Conservation (phyloP, 2,888 invertebrate genomes). For the Labia minor region DNA sequence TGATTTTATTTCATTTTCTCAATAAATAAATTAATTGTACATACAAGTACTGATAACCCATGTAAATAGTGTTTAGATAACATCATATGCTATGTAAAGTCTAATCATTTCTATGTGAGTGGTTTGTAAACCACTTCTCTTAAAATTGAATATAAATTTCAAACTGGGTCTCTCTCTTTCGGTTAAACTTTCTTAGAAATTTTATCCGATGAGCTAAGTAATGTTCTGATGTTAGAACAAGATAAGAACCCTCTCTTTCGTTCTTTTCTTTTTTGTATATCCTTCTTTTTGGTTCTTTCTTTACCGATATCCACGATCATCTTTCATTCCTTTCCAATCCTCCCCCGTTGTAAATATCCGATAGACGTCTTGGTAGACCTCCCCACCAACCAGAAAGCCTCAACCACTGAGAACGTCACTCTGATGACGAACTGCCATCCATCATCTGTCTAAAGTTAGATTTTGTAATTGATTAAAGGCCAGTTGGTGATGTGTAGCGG, state of each 20-base stretch:
- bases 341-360: not conserved
- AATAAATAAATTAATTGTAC: too few relatives aligned
- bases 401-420: not conserved
- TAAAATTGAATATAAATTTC: too few relatives aligned
- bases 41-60: too few relatives aligned
- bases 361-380: not conserved
- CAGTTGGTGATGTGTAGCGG: not conserved
- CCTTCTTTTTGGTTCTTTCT: not conserved
- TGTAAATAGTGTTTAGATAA: too few relatives aligned
- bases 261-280: not conserved
- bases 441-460: constrained; percentile 4
- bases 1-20: too few relatives aligned
- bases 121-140: too few relatives aligned
- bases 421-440: not conserved
- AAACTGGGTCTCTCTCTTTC: too few relatives aligned
- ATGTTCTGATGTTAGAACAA: not conserved
- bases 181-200: too few relatives aligned
- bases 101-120: too few relatives aligned
- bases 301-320: not conserved
- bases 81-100: too few relatives aligned
- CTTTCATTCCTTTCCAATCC: not conserved
- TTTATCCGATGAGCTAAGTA: too few relatives aligned
- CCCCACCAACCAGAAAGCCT: not conserved
- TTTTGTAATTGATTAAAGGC: not conserved
- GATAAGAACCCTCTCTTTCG: not conserved